These are phyloP conservation scores for Podocnemis expansa DNA, from an alignment of 2,113 vertebrate species.

Conservation along the genomic window DNA sequence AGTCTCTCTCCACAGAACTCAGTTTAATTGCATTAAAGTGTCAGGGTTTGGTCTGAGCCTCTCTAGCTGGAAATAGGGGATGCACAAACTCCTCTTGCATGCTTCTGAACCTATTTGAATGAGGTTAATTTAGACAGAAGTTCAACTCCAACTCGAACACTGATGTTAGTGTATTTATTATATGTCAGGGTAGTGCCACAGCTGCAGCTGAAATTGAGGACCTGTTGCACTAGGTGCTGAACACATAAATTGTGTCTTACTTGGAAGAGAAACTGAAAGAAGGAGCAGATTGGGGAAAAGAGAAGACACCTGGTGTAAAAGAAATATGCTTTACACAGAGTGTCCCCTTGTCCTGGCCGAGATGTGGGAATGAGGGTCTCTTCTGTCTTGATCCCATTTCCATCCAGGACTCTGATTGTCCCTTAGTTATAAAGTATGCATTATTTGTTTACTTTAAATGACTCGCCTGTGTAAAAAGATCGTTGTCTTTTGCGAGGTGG, in stretches of 20 bases:
- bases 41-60: background rate
- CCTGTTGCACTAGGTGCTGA: background rate
- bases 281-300: background rate
- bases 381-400: background rate
- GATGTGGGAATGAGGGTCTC: background rate
- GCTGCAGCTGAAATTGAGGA: background rate
- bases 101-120: background rate
- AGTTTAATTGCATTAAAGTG: background rate
- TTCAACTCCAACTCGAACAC: background rate
- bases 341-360: background rate
- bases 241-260: background rate
- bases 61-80: background rate
- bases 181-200: background rate
- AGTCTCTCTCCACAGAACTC: background rate
- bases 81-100: background rate
- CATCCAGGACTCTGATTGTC: rapidly evolving
- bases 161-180: background rate
- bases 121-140: background rate
- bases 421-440: background rate
- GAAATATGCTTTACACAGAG: background rate
- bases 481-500: background rate
- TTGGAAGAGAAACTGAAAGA: background rate
- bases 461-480: background rate
- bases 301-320: background rate
- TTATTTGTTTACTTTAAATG: background rate